phyloP scores from a whole-genome alignment of 2,888 invertebrate genomes.

The Macrophya annulata region DNA sequence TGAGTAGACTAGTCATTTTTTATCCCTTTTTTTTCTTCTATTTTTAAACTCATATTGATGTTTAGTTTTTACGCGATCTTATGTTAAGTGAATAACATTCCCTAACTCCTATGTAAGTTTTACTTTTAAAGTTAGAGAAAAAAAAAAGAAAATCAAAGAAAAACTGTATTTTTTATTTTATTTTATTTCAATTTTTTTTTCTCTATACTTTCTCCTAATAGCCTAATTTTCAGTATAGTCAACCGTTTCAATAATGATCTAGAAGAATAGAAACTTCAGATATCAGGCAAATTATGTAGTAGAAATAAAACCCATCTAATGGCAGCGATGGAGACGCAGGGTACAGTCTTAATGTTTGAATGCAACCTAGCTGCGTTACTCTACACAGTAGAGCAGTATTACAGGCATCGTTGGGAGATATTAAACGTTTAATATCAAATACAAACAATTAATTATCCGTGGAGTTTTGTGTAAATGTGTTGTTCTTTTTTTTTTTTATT shows the following conservation, averaged over 20 bases:
- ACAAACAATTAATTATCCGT: slow-evolving; percentile 62
- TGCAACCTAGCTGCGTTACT: slow-evolving; percentile 64
- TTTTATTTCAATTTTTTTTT: slow-evolving; percentile 38
- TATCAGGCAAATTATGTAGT: slow-evolving; percentile 60
- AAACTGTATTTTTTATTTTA: slow-evolving; percentile 29
- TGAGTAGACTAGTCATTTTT: slow-evolving; percentile 1
- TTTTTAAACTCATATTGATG: slow-evolving; percentile 13
- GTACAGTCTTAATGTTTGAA: slow-evolving; percentile 58
- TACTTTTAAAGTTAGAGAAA: slow-evolving; percentile 42
- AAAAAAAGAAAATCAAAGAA: slow-evolving; percentile 14
- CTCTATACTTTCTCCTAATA: slow-evolving; percentile 18
- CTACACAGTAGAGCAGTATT: slow-evolving; percentile 73
- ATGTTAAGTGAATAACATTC: slow-evolving; percentile 35
- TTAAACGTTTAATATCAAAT: slow-evolving; percentile 68
- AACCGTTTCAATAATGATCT: slow-evolving; percentile 38
- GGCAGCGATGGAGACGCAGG: slow-evolving; percentile 61
- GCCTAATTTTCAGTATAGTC: slow-evolving; percentile 34
- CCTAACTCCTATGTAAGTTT: slow-evolving; percentile 32
- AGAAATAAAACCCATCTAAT: slow-evolving; percentile 60
- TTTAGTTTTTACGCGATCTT: slow-evolving; percentile 24
- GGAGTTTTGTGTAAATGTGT: slow-evolving; percentile 9
- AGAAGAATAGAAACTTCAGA: slow-evolving; percentile 52
- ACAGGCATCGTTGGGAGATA: slow-evolving; percentile 71
- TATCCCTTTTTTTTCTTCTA: neutral
- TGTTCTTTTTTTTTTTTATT: neutral